A percentile compares a stretch with the other conserved stretches of the same genome.
Evolutionary conservation across 1,140 invertebrate genomes (phyloP).

Genomic region (Heliconius nattereri): DNA sequence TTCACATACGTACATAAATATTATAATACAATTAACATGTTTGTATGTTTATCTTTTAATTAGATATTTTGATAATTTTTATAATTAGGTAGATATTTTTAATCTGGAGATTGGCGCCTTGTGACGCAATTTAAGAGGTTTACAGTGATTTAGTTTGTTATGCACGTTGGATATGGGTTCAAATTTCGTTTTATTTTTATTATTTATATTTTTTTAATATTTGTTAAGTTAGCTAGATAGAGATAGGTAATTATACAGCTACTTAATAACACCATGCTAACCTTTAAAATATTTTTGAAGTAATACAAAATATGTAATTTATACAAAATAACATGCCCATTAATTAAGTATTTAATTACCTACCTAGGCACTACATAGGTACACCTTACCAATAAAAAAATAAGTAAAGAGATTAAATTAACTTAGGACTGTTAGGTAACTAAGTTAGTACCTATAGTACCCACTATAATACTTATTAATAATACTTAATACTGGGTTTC

Average conservation of each 20-base stretch:
- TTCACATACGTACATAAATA: neutral
- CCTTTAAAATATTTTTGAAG: no score
- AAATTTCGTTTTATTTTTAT: no score
- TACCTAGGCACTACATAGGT: neutral
- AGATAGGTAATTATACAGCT: neutral
- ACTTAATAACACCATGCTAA: no score
- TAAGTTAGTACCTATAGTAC: no score
- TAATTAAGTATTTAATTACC: neutral
- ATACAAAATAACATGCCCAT: neutral
- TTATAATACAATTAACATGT: conserved; percentile 13
- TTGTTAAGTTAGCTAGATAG: no score
- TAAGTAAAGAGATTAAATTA: neutral
- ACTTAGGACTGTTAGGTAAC: no score
- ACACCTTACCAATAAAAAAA: neutral
- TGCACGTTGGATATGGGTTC: no score
- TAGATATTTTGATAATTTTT: neutral
- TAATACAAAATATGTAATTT: neutral
- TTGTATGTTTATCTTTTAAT: neutral
- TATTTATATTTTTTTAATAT: no score
- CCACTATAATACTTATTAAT: no score
- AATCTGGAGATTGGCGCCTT: neutral
- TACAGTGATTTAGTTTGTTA: neutral
- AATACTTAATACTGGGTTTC: no score
- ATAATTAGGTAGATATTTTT: neutral
- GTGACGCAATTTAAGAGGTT: neutral